These are phyloP conservation scores for Drusus annulatus DNA, from an alignment of 1,140 invertebrate genomes.

Conservation along the genomic window DNA sequence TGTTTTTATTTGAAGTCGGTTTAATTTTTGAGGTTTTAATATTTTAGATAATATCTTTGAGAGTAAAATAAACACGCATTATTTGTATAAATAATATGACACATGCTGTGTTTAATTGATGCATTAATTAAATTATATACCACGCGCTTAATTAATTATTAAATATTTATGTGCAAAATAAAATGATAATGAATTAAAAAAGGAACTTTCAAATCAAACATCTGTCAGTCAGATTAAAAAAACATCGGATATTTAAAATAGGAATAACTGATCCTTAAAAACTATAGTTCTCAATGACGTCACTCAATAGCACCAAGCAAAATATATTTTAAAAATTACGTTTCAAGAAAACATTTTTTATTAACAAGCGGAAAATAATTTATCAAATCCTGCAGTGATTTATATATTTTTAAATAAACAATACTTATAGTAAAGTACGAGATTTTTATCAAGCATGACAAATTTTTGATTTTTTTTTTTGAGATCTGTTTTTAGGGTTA, in stretches of 20 bases:
- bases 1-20: too few relatives aligned
- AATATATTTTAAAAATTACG: constrained; percentile 16
- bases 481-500: too few relatives aligned
- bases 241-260: not conserved
- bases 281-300: constrained; percentile 34
- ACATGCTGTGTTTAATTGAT: not conserved
- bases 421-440: constrained; percentile 14
- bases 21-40: too few relatives aligned
- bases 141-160: constrained; percentile 9
- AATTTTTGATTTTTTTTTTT: too few relatives aligned
- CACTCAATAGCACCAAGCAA: constrained; percentile 41
- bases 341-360: not conserved
- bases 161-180: constrained; percentile 15
- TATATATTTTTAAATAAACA: constrained; percentile 1
- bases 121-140: not conserved
- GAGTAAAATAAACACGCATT: too few relatives aligned
- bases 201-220: constrained; percentile 43
- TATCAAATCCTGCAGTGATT: constrained; percentile 11
- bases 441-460: not conserved
- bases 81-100: not conserved
- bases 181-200: constrained; percentile 9
- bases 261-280: constrained; percentile 44
- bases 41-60: too few relatives aligned
- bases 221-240: constrained; percentile 4
- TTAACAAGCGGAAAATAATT: constrained; percentile 15